Base-by-base conservation (phyloP, 2,888 invertebrate genomes). In the Marronus borbonicus region DNA sequence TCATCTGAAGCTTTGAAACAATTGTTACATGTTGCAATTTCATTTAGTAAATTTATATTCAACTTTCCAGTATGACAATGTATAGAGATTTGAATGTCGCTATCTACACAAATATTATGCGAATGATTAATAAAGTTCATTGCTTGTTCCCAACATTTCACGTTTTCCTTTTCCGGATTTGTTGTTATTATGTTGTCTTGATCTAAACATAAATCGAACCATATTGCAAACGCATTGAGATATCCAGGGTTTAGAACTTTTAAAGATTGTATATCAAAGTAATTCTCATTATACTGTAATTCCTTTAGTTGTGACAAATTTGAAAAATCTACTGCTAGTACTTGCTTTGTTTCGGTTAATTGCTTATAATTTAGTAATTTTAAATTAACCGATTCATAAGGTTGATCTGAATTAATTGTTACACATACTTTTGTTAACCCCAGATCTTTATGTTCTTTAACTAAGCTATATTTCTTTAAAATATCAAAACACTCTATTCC, bases 71-170 rank as follows among this genome's bases (percentile, higher is more conserved):
- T 84, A 79, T 87, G 86, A 82, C 90, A 86, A 62, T 88, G 85
- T 82, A 90, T 87, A 78, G 88, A 82, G 76, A 89, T 79, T 78
- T 86, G 83, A 75, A 90, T 78, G 28, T 83, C 83, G 58, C 89
- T 86, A 81, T 88, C 85, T 79, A 87, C 80, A 72, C 85, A 80
- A 1, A 88, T 81, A 5, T 28, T 3, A 17, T 87, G 76, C 2
- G 91, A 90, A 81, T 90, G 84, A 70, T 89, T 87, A 79, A 92
- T 88, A 87, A 91, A 93, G 85, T 93, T 94, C 55, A 96, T 89
- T 7, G 94, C 94, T 85, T 95, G 94, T 85, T 96, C 95, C 96
- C 96, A 96, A 83, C 95, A 95, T 80, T 90, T 89, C 3, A 90
- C 89, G 81, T 89, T 87, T 1, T 87, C 83, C 5, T 87, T 86